Evolutionary conservation across 2,888 invertebrate genomes (phyloP), one percentile per base, ranked within the genome.

Genomic region (Aspidapion aeneum): DNA sequence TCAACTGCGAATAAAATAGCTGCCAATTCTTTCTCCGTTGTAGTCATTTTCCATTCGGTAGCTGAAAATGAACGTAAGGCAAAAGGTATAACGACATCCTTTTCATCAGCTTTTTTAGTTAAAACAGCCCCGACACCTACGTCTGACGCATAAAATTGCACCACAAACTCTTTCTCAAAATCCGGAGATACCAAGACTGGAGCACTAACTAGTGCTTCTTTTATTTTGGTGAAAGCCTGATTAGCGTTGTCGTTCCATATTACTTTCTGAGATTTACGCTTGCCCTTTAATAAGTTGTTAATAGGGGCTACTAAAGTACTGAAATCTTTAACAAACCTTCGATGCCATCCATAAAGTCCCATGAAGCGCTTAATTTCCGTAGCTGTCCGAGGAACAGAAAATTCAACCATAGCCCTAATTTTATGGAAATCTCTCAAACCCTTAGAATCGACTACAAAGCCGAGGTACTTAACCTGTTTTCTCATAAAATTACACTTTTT

Each of bases 101-200:
- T n/a, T n/a, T n/a, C n/a, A n/a, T n/a, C n/a, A n/a, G n/a, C n/a
- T n/a, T n/a, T n/a, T n/a, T n/a, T n/a, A n/a, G n/a, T n/a, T n/a
- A n/a, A n/a, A n/a, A 3, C 12, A 35, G 35, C 12, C 3, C 3
- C 12, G 12, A 56, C 56, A 7, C 56, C 56, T n/a, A 56, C 56
- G 19, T 56, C 21, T 5, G 12, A 12, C 56, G 56, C 56, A 56
- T 56, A 7, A 18, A 7, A 56, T 20, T 61, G 51, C 12, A 61
- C 20, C 1, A 5, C 17, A n/a, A 61, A 61, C 7, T 17, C n/a
- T 49, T 57, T 57, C 2, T 17, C 12, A 52, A 69, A 70, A 58
- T 72, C 61, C 0, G 70, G 68, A 19, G 55, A 62, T 9, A 58
- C n/a, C 16, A 72, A 54, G 9, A 72, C 59, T 1, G 69, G 68